Evolutionary conservation across 2,113 vertebrate genomes (phyloP).

Genomic region (Leptosomus discolor): DNA sequence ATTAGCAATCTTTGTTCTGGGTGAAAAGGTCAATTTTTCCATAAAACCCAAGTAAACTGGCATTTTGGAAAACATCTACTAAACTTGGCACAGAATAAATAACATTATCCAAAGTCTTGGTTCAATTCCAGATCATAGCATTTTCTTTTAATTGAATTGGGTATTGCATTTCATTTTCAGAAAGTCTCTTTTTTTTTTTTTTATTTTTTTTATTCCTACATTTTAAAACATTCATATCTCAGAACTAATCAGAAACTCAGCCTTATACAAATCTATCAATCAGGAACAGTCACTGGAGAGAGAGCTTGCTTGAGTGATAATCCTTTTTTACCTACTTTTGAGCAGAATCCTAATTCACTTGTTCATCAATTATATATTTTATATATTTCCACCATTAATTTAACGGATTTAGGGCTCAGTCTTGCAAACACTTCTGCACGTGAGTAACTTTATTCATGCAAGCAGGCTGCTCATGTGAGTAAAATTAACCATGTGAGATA

Average conservation of each 20-base stretch:
- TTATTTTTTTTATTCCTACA: constrained; percentile 30
- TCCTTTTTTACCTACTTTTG: constrained; percentile 50
- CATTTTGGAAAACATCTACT: constrained; percentile 60
- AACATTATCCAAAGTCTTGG: constrained; percentile 58
- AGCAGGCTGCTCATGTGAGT: not conserved
- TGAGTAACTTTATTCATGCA: constrained; percentile 18
- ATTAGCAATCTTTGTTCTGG: constrained; percentile 60
- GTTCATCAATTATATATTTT: constrained; percentile 61
- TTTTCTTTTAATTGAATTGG: constrained; percentile 72
- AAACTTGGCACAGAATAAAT: constrained; percentile 58
- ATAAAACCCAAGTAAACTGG: constrained; percentile 58
- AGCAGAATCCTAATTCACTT: constrained; percentile 52
- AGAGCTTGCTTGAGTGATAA: constrained; percentile 45
- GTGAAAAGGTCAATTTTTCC: constrained; percentile 66
- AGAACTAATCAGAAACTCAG: constrained; percentile 20
- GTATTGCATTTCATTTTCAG: constrained; percentile 67
- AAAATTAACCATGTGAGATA: not conserved
- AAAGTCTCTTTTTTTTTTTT: constrained; percentile 23
- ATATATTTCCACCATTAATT: constrained; percentile 34
- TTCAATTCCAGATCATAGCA: constrained; percentile 60
- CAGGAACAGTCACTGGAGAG: not conserved
- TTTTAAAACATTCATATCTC: constrained; percentile 40
- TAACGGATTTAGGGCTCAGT: constrained; percentile 20
- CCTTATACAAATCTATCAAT: constrained; percentile 40
- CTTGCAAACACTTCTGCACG: not conserved